Evolutionary conservation across 35 echinoderm and acorn worm genomes (phyloP).

Genomic region (Ptychodera flava): DNA sequence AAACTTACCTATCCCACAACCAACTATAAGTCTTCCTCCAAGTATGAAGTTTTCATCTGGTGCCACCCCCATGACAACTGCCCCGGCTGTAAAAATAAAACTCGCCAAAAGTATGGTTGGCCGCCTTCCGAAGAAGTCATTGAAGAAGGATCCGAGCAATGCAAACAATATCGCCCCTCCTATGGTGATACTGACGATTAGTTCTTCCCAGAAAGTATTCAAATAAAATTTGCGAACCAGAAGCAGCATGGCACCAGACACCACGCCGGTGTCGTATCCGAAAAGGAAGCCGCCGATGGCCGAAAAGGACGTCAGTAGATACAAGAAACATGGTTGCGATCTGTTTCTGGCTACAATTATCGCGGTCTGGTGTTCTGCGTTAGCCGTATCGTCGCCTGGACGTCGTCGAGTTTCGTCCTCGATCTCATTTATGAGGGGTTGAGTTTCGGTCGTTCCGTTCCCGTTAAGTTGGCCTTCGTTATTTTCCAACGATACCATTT

Average conservation of each 20-base stretch:
- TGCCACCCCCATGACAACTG: constrained; percentile 40
- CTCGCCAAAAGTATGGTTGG: constrained; percentile 70
- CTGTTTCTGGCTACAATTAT: no score
- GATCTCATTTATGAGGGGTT: no score
- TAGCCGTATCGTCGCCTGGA: no score
- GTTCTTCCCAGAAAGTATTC: constrained; percentile 79
- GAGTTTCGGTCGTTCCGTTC: no score
- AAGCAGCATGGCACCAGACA: constrained; percentile 92
- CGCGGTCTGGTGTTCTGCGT: no score
- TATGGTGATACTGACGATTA: constrained; percentile 81
- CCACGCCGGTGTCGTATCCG: constrained; percentile 94
- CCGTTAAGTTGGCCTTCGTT: no score
- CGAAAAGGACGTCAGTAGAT: constrained; percentile 58
- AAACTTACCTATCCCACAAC: constrained; percentile 83
- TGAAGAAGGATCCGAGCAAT: constrained; percentile 44
- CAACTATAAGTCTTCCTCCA: constrained; percentile 59
- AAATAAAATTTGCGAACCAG: constrained; percentile 63
- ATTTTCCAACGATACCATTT: no score
- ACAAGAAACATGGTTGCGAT: no score
- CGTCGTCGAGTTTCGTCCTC: no score
- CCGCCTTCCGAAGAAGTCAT: constrained; percentile 60
- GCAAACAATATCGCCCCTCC: constrained; percentile 63
- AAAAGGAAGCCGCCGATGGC: constrained; percentile 96
- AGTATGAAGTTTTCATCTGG: constrained; percentile 22
- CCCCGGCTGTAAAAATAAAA: constrained; percentile 56